phyloP scores from a whole-genome alignment of 1,140 invertebrate species.

The Camponotus pennsylvanicus region DNA sequence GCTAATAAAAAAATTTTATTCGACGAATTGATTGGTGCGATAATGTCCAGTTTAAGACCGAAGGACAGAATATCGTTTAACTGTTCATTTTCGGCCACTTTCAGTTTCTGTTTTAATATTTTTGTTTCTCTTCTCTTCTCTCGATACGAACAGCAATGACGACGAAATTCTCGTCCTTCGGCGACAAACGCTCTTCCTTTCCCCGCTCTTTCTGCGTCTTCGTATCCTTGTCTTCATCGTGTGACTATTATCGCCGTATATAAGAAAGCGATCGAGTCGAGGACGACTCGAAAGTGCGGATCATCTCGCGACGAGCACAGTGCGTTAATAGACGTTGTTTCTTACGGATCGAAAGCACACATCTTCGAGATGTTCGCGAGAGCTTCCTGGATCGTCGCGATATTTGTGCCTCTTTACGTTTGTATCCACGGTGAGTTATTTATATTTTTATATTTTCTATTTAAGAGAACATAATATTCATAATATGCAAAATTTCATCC shows the following conservation, averaged over 20 bases:
- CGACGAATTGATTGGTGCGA: neutral
- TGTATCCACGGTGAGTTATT: conserved; percentile 17
- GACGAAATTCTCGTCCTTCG: conserved; percentile 48
- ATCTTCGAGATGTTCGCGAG: conserved; percentile 25
- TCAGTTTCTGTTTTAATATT: neutral
- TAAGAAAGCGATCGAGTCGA: conserved; percentile 44
- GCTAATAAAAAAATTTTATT: neutral
- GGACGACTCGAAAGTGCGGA: conserved; percentile 10
- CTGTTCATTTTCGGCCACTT: neutral
- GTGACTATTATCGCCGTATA: conserved; percentile 37
- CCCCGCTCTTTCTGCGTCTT: neutral
- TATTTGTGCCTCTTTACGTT: conserved; percentile 5
- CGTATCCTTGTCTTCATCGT: conserved; percentile 16
- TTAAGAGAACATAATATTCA: neutral
- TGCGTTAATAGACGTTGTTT: neutral
- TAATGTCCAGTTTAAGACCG: neutral
- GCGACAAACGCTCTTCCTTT: conserved; percentile 9
- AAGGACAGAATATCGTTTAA: neutral
- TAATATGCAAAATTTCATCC: neutral
- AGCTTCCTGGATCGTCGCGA: neutral
- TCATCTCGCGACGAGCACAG: conserved; percentile 18
- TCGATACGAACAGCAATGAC: neutral
- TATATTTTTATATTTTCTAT: neutral
- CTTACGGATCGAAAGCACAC: neutral
- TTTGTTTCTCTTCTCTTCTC: conserved; percentile 5